These are phyloP conservation scores for Trachymyrmex cornetzi DNA, from an alignment of 1,140 invertebrate species.

Conservation along the genomic window DNA sequence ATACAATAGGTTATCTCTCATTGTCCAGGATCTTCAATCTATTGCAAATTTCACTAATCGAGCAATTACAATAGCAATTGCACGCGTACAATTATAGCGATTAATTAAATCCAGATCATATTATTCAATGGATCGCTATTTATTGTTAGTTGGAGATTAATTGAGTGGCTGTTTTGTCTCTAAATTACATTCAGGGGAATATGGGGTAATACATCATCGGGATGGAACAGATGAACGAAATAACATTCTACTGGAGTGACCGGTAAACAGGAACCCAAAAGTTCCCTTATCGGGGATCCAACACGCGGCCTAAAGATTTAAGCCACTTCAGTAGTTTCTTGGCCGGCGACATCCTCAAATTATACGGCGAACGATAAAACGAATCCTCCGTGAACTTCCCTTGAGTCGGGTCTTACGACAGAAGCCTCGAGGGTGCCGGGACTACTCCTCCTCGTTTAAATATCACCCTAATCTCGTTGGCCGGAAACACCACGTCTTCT, in stretches of 20 bases:
- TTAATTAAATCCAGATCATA: constrained; percentile 15
- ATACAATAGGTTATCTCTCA: neutral
- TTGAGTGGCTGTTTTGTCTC: neutral
- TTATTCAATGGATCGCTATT: neutral
- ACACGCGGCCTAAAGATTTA: constrained; percentile 55
- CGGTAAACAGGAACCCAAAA: constrained; percentile 27
- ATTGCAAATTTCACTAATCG: constrained; percentile 6
- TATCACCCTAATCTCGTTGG: constrained; percentile 53
- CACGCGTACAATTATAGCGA: neutral
- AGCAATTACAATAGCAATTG: constrained; percentile 8
- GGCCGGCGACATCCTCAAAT: constrained; percentile 59
- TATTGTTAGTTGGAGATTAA: neutral
- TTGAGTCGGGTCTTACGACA: constrained; percentile 52
- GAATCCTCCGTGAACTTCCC: constrained; percentile 58
- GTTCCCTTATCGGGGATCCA: constrained; percentile 42
- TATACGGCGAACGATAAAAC: constrained; percentile 61
- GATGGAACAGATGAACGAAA: neutral
- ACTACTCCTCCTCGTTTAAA: constrained; percentile 54
- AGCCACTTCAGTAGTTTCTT: constrained; percentile 60
- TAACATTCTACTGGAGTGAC: constrained; percentile 2
- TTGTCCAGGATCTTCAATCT: neutral
- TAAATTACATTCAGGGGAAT: constrained; percentile 3
- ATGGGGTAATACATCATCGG: too few relatives aligned
- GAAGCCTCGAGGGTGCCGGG: constrained; percentile 38
- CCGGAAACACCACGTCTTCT: constrained; percentile 28